Conservation (phyloP, 1,140 invertebrate genomes). For the Propsilocerus akamusi region DNA sequence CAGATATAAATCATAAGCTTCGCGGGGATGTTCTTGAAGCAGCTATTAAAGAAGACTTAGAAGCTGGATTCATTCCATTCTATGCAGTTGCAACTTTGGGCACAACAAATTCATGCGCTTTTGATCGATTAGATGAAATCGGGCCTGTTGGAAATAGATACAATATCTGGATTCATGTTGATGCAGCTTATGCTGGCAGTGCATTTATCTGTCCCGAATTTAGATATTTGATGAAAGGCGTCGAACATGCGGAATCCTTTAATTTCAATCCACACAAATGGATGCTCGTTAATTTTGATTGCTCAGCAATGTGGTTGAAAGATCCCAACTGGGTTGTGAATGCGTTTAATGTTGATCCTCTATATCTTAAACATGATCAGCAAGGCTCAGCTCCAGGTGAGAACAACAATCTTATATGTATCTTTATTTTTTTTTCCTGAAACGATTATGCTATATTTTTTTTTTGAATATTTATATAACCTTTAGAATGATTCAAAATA, state of each 20-base stretch:
- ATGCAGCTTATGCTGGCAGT: conserved; percentile 86
- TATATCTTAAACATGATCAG: conserved; percentile 83
- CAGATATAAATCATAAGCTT: conserved; percentile 60
- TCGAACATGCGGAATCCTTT: conserved; percentile 78
- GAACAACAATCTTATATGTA: too few relatives aligned
- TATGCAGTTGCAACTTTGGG: conserved; percentile 74
- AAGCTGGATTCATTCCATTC: conserved; percentile 72
- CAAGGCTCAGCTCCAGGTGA: conserved; percentile 73
- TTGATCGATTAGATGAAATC: conserved; percentile 74
- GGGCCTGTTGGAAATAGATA: conserved; percentile 59
- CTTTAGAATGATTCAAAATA: too few relatives aligned
- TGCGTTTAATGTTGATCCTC: conserved; percentile 91
- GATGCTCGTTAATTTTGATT: conserved; percentile 91
- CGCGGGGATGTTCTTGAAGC: conserved; percentile 61
- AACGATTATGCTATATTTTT: too few relatives aligned
- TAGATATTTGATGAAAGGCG: conserved; percentile 68
- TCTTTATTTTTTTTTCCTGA: too few relatives aligned
- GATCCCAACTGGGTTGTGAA: conserved; percentile 78
- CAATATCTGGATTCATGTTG: conserved; percentile 78
- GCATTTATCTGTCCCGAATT: conserved; percentile 91
- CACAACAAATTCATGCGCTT: conserved; percentile 78
- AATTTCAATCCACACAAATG: conserved; percentile 96
- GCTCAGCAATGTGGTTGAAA: conserved; percentile 87
- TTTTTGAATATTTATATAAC: too few relatives aligned
- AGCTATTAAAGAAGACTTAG: conserved; percentile 66